phyloP scores from a whole-genome alignment of 2,888 invertebrate genomes.

The Drosophila nigritarsus region DNA sequence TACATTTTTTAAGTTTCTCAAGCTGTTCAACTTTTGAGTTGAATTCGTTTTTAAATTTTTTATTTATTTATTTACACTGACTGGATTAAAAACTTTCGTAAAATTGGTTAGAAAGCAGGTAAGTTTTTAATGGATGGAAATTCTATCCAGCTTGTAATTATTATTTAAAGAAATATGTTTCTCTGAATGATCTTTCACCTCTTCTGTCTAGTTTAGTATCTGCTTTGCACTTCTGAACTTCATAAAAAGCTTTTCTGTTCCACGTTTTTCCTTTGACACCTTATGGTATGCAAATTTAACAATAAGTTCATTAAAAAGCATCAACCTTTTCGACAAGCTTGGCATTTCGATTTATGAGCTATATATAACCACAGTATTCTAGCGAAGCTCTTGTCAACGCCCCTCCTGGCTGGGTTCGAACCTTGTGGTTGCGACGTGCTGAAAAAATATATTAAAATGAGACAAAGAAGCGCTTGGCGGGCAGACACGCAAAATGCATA shows the following conservation, averaged over 20 bases:
- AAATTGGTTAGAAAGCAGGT: background rate
- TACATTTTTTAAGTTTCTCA: background rate
- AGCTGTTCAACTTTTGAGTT: background rate
- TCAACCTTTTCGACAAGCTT: background rate
- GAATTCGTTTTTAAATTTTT: no score
- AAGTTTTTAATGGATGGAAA: background rate
- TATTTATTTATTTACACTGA: background rate
- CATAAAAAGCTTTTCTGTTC: background rate
- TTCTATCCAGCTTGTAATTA: background rate
- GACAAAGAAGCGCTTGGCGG: background rate
- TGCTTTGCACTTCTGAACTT: background rate
- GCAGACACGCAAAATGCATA: background rate
- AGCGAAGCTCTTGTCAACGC: background rate
- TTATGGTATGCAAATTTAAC: background rate
- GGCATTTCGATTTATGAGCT: background rate
- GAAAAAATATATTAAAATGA: constrained; percentile 33
- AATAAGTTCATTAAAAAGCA: background rate
- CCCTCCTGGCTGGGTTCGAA: constrained; percentile 1
- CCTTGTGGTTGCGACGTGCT: constrained; percentile 4
- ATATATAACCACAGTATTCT: background rate
- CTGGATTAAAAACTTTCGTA: background rate
- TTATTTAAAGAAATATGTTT: background rate
- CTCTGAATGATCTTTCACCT: background rate
- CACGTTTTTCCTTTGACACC: background rate
- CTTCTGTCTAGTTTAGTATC: background rate